phyloP scores from a whole-genome alignment of 2,797 vertebrate genomes.

The Gymnoscopelus microlampas region DNA sequence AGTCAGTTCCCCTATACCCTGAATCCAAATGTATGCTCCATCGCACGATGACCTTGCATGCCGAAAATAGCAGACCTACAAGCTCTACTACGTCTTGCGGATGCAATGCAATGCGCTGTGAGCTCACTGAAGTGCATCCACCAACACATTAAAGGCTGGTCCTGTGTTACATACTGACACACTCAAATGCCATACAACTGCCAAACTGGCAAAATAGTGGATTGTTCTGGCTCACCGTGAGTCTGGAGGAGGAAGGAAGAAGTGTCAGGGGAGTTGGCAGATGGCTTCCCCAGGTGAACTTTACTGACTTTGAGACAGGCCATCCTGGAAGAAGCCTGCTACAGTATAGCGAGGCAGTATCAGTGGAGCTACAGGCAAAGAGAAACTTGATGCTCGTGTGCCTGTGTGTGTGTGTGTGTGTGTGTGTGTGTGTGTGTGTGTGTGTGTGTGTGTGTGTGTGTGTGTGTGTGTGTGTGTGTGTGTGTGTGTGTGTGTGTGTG shows the following conservation, averaged over 20 bases:
- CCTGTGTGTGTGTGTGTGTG: conserved; percentile 8
- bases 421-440: no score
- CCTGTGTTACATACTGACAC: neutral
- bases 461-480: neutral
- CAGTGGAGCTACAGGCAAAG: conserved; percentile 35
- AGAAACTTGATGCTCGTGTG: conserved; percentile 60
- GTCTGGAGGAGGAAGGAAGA: conserved; percentile 67
- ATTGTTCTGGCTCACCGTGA: conserved; percentile 56
- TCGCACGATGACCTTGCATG: no score
- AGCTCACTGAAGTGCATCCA: neutral
- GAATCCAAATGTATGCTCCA: no score
- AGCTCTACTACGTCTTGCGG: no score
- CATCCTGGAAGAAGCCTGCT: conserved; percentile 53
- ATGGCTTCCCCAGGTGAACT: conserved; percentile 43
- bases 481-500: neutral
- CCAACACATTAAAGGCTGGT: neutral
- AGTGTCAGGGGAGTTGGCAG: conserved; percentile 31
- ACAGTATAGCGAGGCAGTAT: conserved; percentile 12
- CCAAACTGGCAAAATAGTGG: neutral
- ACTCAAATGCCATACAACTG: neutral
- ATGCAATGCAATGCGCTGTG: no score
- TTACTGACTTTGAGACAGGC: conserved; percentile 54
- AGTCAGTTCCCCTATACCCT: neutral
- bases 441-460: conserved; percentile 2
- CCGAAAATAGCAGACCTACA: no score